Base-by-base conservation (phyloP, 2,797 vertebrate species). In the Adrianichthys oophorus region DNA sequence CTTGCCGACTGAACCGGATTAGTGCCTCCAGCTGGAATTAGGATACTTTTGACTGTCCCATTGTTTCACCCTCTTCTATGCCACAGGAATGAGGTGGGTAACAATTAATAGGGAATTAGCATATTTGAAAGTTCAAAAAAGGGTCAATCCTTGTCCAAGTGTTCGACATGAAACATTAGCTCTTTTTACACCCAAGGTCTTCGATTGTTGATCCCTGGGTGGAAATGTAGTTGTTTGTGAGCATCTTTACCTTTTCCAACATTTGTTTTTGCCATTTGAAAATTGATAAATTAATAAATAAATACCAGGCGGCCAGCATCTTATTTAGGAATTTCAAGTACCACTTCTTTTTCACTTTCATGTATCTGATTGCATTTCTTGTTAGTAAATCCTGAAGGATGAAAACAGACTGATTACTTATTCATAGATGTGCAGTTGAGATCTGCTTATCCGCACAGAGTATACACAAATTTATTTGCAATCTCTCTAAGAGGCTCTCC, bases 1-100 rank as follows among this genome's bases (percentile, higher is more conserved):
- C 81, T 85, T 53, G 67, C 79, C 51, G 84, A 61, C 84, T 85
- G 80, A 84, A 89, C 86, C 69, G 83, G 85, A 90, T 90, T 89
- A 89, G 76, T 19, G 66, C 79, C 78, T 85, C 85, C 78, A 79
- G 71, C 76, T 85, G 85, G 85, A 88, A 84, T 87, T 82, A 84
- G 70, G 70, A 75, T 76, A 79, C 78, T 68, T 81, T 80, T 75
- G 63, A 80, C 70, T 71, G 76, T 75, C 78, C 84, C 64, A 77
- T 88, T 87, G 77, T 88, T 83, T 72, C 73, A 59, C 58, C 53
- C 52, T 69, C 50, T 53, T 70, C 62, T 55, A 66, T 52, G 68
- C 73, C 68, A 46, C 69, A 79, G 65, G 78, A 80, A 54, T 68
- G 67, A 49, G 67, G 32, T 41, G 41, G 52, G 64, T 54, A 55